Evolutionary conservation across 2,888 invertebrate genomes (phyloP).

Genomic region (Epirrita christyi): DNA sequence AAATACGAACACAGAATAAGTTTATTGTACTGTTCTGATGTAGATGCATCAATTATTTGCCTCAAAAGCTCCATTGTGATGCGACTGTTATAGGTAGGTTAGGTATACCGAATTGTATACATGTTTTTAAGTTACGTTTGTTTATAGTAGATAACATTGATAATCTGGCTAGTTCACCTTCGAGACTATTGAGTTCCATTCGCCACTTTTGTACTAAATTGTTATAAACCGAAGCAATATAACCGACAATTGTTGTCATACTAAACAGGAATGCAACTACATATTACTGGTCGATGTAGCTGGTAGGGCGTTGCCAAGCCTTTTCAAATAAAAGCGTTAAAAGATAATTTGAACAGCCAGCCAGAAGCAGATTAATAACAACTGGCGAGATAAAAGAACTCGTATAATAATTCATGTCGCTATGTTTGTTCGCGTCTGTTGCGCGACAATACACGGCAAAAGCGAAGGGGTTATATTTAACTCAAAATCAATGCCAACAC

Average conservation of each 20-base stretch:
- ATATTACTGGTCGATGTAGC: conserved; percentile 14
- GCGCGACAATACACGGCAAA: conserved; percentile 54
- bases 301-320: conserved; percentile 22
- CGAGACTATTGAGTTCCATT: background rate
- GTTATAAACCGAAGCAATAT: conserved; percentile 1
- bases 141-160: background rate
- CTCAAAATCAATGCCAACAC: conserved; percentile 80
- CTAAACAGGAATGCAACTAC: conserved; percentile 13
- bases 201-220: conserved; percentile 1
- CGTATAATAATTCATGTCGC: conserved; percentile 72
- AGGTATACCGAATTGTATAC: background rate
- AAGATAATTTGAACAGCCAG: conserved; percentile 47
- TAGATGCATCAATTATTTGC: background rate
- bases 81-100: background rate
- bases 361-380: conserved; percentile 59
- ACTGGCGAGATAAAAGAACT: conserved; percentile 64
- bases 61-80: background rate
- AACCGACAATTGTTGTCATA: conserved; percentile 15
- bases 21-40: background rate
- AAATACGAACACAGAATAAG: background rate
- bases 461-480: conserved; percentile 77
- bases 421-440: conserved; percentile 67
- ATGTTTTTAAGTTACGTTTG: background rate
- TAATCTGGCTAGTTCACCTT: background rate
- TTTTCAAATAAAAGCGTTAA: conserved; percentile 28